These are phyloP conservation scores for Hylaea fasciaria DNA, from an alignment of 2,888 invertebrate genomes.

Conservation along the genomic window DNA sequence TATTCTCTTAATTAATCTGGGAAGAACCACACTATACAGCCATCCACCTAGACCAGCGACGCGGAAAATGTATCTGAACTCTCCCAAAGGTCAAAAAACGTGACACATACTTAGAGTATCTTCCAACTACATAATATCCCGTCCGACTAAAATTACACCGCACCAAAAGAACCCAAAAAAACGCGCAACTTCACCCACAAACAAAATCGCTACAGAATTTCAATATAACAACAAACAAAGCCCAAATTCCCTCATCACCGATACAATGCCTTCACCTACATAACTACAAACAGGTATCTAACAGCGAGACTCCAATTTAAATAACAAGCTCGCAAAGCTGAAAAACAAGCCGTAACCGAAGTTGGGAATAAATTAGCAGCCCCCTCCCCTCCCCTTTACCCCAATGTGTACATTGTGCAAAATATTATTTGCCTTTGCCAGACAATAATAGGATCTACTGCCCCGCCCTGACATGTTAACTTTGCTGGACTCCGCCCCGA, in stretches of 20 bases:
- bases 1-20: too few relatives aligned
- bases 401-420: constrained; percentile 89
- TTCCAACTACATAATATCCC: background rate
- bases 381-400: constrained; percentile 70
- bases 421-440: constrained; percentile 89
- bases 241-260: constrained; percentile 78
- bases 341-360: constrained; percentile 85
- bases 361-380: constrained; percentile 84
- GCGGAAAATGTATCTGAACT: too few relatives aligned
- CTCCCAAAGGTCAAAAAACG: background rate
- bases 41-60: too few relatives aligned
- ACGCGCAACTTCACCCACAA: constrained; percentile 29
- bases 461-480: constrained; percentile 85
- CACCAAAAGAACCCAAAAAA: constrained; percentile 27
- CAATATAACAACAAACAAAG: constrained; percentile 53
- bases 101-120: too few relatives aligned
- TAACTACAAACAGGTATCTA: constrained; percentile 65
- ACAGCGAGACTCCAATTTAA: constrained; percentile 82
- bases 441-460: constrained; percentile 84
- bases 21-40: too few relatives aligned
- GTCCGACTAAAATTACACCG: constrained; percentile 16
- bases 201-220: constrained; percentile 41
- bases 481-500: constrained; percentile 75
- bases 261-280: constrained; percentile 76
- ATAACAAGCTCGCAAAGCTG: constrained; percentile 84